phyloP scores from a whole-genome alignment of 2,113 vertebrate genomes.

The Motacilla tschutschensis region DNA sequence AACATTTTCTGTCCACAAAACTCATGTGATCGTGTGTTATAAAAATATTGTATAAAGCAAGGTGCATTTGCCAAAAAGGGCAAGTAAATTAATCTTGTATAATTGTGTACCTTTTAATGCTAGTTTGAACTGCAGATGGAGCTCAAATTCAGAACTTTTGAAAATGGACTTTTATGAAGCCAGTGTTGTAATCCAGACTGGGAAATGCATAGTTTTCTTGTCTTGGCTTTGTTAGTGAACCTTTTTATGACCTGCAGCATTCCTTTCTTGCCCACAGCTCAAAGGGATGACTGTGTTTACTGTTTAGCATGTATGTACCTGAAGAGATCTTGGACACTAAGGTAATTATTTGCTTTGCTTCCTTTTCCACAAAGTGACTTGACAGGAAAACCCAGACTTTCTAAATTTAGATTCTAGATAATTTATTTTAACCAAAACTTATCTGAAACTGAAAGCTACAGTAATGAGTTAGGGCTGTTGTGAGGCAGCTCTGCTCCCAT shows the following conservation, averaged over 20 bases:
- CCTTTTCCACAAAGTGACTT: not conserved
- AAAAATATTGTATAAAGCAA: not conserved
- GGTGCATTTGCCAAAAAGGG: not conserved
- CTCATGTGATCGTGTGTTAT: rapidly evolving
- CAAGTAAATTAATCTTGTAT: not conserved
- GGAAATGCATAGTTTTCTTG: not conserved
- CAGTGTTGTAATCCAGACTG: not conserved
- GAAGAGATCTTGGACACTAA: not conserved
- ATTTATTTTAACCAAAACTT: not conserved
- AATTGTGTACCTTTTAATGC: not conserved
- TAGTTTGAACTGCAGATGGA: not conserved
- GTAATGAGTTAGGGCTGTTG: not conserved
- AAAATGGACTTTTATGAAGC: not conserved
- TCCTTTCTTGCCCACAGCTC: not conserved
- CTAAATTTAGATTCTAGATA: not conserved
- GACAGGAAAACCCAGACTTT: not conserved
- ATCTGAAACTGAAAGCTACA: not conserved
- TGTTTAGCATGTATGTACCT: rapidly evolving
- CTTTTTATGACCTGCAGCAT: not conserved
- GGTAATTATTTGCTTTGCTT: not conserved
- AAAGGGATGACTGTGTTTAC: not conserved
- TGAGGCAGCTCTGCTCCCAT: not conserved
- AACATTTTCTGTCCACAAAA: not conserved
- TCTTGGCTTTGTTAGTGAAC: not conserved
- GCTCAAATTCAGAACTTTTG: not conserved